Evolutionary conservation across 2,113 vertebrate genomes (phyloP), one percentile per base, ranked within the genome.

Genomic region (Rhinopomastus cyanomelas): DNA sequence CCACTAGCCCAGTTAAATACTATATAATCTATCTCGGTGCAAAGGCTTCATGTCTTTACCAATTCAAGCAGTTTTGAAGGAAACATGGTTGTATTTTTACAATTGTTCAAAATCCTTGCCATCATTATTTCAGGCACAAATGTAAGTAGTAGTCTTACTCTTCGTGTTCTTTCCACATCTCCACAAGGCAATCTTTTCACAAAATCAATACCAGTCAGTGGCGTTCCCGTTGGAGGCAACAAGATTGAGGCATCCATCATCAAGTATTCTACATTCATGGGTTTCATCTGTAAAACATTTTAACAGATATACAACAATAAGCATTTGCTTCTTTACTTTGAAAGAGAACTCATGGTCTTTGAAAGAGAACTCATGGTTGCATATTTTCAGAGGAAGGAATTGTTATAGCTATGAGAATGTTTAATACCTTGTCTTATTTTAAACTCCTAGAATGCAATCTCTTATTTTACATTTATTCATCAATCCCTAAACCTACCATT

Each of bases 211-310:
- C 99, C 99, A 0, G 99, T 99, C 90, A 99, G 97, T 1, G 99
- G 99, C 1, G 99, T 99, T 36, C 99, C 99, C 11, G 99, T 99
- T 21, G 99, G 99, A 27, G 99, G 99, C 72, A 99, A 97, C 81
- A 99, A 96, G 81, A 99, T 98, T 2, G 99, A 99, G 23, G 99
- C 99, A 11, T 99, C 99, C 99, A 99, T 99, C 99, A 99, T 99
- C 75, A 99, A 97, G 90, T 99, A 99, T 66, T 99, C 99, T 44
- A 99, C 99, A 27, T 99, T 99, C 93, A 99, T 98, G 22, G 99
- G 99, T 92, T 99, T 99, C 95, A 98, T 98, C 99, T 99, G 89
- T 49, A 69, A 95, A 93, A 56, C 75, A 93, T 65, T 64, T 85
- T 37, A 71, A 53, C 26, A 53, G 36, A 59, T 11, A 75, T 10